Percentiles rank a stretch among this genome's conserved stretches.
phyloP scores from a whole-genome alignment of 2,797 vertebrate species.

The Sardinella longiceps region DNA sequence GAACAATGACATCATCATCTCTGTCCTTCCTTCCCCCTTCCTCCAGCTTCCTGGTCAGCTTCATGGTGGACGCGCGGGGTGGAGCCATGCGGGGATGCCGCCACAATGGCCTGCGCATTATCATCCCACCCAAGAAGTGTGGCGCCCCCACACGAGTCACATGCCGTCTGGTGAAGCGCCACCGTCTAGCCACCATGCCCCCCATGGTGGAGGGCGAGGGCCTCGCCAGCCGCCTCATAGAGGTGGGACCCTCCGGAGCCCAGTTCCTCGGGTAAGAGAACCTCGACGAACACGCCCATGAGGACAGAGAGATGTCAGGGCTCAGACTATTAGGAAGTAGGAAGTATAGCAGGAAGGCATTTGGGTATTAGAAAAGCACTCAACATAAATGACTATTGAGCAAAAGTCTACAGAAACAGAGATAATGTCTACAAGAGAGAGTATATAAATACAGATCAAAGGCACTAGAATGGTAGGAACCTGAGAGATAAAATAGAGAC shows the following conservation, averaged over 20 bases:
- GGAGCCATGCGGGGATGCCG: slow-evolving; percentile 97
- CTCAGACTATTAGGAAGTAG: background rate
- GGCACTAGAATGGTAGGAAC: too few species aligned
- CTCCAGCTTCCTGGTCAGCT: slow-evolving; percentile 95
- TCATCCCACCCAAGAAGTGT: slow-evolving; percentile 95
- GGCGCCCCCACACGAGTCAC: slow-evolving; percentile 94
- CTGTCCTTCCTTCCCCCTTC: background rate
- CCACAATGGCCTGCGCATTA: slow-evolving; percentile 93
- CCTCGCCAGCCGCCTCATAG: slow-evolving; percentile 91
- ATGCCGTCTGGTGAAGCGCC: slow-evolving; percentile 94
- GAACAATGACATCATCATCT: background rate
- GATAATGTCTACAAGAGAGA: background rate
- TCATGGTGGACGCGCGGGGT: slow-evolving; percentile 98
- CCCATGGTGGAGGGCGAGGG: slow-evolving; percentile 97
- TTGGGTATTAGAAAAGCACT: background rate
- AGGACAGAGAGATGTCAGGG: background rate
- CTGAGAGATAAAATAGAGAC: background rate
- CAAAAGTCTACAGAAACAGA: background rate
- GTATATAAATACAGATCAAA: background rate
- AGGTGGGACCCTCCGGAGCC: slow-evolving; percentile 95
- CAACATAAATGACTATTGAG: background rate
- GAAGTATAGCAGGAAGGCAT: background rate
- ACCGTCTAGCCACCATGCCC: slow-evolving; percentile 95
- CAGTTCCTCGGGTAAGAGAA: slow-evolving; percentile 97
- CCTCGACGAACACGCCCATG: background rate